A percentile compares a stretch with the other conserved stretches of the same genome.
phyloP scores from a whole-genome alignment of 2,888 invertebrate species.

The Hyles lineata region DNA sequence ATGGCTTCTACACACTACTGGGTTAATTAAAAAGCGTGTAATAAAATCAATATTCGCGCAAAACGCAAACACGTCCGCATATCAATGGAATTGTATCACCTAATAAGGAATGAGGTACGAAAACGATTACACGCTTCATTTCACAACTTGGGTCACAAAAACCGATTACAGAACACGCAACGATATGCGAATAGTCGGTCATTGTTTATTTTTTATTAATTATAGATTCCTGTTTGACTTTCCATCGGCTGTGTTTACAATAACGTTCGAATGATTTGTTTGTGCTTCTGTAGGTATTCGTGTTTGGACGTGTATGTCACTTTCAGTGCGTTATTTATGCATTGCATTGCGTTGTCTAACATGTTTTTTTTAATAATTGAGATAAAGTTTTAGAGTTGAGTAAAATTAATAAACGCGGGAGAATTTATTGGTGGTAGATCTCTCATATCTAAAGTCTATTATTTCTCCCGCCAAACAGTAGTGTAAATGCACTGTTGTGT shows the following conservation, averaged over 20 bases:
- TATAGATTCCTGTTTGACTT: constrained; percentile 21
- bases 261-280: not conserved
- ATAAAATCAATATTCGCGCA: not conserved
- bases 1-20: not conserved
- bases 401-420: too few species aligned
- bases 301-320: constrained; percentile 7
- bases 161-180: constrained; percentile 9
- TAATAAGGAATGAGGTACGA: not conserved
- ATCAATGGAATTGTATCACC: constrained; percentile 3
- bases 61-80: constrained; percentile 8
- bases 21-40: not conserved
- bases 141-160: constrained; percentile 11
- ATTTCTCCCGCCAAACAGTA: too few species aligned
- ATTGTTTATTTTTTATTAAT: constrained; percentile 20
- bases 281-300: not conserved
- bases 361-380: too few species aligned
- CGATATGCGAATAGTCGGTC: not conserved
- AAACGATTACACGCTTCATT: constrained; percentile 17
- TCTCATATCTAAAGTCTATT: too few species aligned
- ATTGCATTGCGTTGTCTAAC: not conserved
- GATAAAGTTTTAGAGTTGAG: too few species aligned
- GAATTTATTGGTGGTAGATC: too few species aligned
- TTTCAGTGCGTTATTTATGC: not conserved
- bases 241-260: constrained; percentile 8
- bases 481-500: too few species aligned